Evolutionary conservation across 2,797 vertebrate species (phyloP).

Genomic region (Cossypha heuglini): DNA sequence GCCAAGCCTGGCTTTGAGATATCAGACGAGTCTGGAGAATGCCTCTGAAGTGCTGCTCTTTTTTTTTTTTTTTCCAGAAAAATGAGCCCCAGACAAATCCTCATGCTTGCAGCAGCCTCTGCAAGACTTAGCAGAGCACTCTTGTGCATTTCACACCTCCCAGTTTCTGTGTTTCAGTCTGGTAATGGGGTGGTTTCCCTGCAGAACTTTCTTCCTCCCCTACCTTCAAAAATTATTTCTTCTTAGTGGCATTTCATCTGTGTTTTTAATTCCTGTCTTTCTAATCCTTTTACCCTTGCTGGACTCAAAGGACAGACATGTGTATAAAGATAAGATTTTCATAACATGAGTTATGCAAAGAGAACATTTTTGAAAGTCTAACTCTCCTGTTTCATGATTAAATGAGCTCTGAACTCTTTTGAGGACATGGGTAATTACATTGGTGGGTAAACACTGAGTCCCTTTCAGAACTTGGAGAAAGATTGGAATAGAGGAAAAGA

Average conservation of each 20-base stretch:
- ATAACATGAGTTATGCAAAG: neutral
- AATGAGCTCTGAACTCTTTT: neutral
- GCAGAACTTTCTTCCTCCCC: neutral
- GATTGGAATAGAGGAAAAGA: neutral
- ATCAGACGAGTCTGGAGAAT: neutral
- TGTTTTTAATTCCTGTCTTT: neutral
- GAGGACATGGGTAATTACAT: neutral
- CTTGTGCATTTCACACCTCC: neutral
- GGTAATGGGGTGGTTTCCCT: neutral
- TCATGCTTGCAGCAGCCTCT: neutral
- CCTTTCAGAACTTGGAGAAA: neutral
- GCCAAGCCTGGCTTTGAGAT: neutral
- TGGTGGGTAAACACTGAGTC: neutral
- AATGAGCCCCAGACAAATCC: fast-evolving
- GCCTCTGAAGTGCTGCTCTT: neutral
- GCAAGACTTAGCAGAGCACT: fast-evolving
- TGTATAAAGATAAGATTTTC: conserved; percentile 6
- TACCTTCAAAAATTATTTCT: neutral
- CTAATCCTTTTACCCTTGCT: neutral
- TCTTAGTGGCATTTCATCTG: neutral
- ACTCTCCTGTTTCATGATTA: neutral
- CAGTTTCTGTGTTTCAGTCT: neutral
- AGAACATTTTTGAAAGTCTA: neutral
- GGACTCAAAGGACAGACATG: neutral
- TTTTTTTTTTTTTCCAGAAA: neutral